Percentiles rank a stretch among this genome's conserved stretches.
Evolutionary conservation across 2,888 invertebrate species (phyloP).

Genomic region (Spodoptera picta): DNA sequence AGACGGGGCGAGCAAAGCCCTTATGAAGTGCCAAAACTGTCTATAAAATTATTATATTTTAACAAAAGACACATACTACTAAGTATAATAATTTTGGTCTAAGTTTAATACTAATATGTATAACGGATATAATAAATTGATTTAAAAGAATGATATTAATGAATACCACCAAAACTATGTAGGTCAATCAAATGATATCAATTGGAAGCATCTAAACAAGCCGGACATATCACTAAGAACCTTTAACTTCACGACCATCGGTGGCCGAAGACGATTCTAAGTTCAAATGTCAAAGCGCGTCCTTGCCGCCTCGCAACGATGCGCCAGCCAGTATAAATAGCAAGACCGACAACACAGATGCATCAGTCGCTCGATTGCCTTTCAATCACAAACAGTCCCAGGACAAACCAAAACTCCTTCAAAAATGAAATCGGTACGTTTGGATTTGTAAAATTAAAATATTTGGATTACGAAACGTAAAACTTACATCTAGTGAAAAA

Average conservation of each 20-base stretch:
- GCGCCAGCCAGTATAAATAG: constrained; percentile 76
- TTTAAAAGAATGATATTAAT: neutral
- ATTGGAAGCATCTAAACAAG: constrained; percentile 39
- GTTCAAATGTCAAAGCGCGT: constrained; percentile 86
- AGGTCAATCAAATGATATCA: constrained; percentile 35
- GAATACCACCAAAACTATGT: constrained; percentile 20
- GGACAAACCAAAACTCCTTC: constrained; percentile 61
- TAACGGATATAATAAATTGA: too few relatives aligned
- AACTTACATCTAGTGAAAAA: neutral
- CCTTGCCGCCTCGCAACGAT: constrained; percentile 71
- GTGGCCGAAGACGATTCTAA: constrained; percentile 74
- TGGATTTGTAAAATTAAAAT: constrained; percentile 19
- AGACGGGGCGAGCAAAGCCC: too few relatives aligned
- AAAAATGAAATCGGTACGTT: constrained; percentile 87
- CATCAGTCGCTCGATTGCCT: constrained; percentile 82
- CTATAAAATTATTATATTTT: too few relatives aligned
- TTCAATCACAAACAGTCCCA: constrained; percentile 65
- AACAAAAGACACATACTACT: too few relatives aligned
- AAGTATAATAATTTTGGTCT: too few relatives aligned
- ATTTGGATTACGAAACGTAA: constrained; percentile 7
- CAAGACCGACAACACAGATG: constrained; percentile 59
- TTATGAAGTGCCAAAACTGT: too few relatives aligned
- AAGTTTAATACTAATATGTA: too few relatives aligned
- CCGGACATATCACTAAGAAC: constrained; percentile 73
- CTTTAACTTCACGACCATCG: constrained; percentile 57